Base-by-base conservation (phyloP, 2,113 vertebrate species). In the Lycaon pictus region DNA sequence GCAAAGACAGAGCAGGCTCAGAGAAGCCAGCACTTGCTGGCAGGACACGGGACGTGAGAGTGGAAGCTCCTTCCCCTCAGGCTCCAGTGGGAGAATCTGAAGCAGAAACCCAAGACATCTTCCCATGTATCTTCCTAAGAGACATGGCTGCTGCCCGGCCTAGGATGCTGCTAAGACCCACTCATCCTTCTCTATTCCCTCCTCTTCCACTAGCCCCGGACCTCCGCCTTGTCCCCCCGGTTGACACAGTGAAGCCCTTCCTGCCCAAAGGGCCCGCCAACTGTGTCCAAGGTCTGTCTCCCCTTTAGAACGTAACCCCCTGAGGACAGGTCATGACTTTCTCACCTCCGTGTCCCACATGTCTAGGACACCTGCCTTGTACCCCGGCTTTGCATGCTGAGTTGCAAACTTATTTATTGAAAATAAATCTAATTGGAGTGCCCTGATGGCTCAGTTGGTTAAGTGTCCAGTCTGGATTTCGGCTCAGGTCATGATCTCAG, bases 301-400 rank as follows among this genome's bases (percentile, higher is more conserved):
- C 11, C 9, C 62, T 74, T 35, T 8, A 62, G 35, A 35, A 1
- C 5, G 1, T 4, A 19, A 35, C 4, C 32, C 58, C 15, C 3
- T 43, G 43, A 3, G 5, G 43, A 6, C 7, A 1, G 29, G 37
- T 16, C 55, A 56, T 8, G 48, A n/a, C n/a, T 22, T 51, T 27
- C 48, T 51, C 67, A 0, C 3, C 17, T 9, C 11, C 4, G 22
- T 37, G 65, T 15, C 51, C 48, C 19, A 3, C 20, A 2, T 0
- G 19, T 22, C 7, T 2, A 9, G 20, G 32, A 80, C n/a, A 12
- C 37, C 5, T 2, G 32, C 22, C 43, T 25, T 3, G 37, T 0
- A 4, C 15, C 3, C 62, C 22, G 8, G 11, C 29, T 11, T 8
- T 0, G 10, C 5, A 0, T 0, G 20, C 20, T 16, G 7, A 43